These are phyloP conservation scores for Melanotaenia pygmaea DNA, from an alignment of 2,797 vertebrate species.

Conservation along the genomic window DNA sequence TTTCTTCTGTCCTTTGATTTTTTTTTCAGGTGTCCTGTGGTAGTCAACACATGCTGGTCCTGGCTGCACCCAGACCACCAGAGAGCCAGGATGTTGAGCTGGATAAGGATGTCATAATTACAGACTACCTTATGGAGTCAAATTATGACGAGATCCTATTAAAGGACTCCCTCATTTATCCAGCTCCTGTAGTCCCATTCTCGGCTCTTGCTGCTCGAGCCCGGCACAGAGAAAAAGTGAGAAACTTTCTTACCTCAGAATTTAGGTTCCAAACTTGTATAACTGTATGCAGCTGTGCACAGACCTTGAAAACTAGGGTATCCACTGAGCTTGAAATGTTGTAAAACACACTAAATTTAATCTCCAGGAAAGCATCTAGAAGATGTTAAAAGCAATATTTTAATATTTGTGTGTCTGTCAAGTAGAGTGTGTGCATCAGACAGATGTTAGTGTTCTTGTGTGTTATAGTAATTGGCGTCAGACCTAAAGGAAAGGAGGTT, in stretches of 20 bases:
- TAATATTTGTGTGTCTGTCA: too few relatives aligned
- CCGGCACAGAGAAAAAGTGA: constrained; percentile 87
- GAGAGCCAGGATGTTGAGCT: constrained; percentile 53
- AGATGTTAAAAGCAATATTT: too few relatives aligned
- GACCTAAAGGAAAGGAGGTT: neutral
- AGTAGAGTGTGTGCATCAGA: neutral
- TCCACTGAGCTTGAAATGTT: neutral
- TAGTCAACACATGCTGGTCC: constrained; percentile 88
- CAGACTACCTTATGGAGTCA: constrained; percentile 58
- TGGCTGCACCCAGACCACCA: constrained; percentile 82
- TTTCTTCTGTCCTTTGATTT: constrained; percentile 7
- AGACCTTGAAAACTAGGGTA: neutral
- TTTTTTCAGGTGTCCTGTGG: constrained; percentile 86
- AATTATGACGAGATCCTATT: constrained; percentile 44
- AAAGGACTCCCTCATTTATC: constrained; percentile 52
- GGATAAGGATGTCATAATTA: constrained; percentile 50
- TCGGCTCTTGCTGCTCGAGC: constrained; percentile 80
- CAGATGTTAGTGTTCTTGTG: neutral
- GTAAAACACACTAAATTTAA: neutral
- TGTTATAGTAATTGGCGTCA: neutral
- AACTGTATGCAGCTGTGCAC: neutral
- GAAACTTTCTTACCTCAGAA: neutral
- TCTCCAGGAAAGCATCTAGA: neutral
- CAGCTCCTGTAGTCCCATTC: constrained; percentile 47
- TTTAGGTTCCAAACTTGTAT: neutral